Conservation (phyloP, 2,113 vertebrate species). For the Amblyornis subalaris region DNA sequence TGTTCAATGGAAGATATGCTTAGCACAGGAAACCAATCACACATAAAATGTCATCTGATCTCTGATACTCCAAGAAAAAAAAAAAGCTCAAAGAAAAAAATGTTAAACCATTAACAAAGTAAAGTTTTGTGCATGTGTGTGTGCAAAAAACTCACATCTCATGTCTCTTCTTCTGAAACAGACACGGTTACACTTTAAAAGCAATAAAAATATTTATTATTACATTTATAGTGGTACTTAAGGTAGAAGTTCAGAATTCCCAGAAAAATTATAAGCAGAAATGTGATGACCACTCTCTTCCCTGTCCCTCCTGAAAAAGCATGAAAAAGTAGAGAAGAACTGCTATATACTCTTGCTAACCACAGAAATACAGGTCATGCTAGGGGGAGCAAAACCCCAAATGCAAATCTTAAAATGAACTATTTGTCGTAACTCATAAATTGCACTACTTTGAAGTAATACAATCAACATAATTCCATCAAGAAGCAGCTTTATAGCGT, state of each 20-base stretch:
- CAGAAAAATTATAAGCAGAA: not conserved
- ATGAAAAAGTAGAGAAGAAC: not conserved
- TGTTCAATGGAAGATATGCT: constrained; percentile 1
- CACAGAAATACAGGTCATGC: not conserved
- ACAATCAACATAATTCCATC: not conserved
- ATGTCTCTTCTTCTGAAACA: not conserved
- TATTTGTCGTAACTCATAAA: not conserved
- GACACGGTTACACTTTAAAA: not conserved
- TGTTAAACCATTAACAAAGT: not conserved
- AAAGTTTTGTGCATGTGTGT: not conserved
- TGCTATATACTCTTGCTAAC: not conserved
- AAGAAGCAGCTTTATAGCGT: not conserved
- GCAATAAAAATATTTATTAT: not conserved
- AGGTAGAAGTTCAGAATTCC: not conserved
- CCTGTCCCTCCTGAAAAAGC: fast-evolving
- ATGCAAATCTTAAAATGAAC: not conserved
- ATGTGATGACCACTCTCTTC: not conserved
- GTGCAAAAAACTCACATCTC: not conserved
- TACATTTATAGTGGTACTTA: not conserved
- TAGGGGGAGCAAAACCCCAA: not conserved
- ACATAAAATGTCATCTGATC: not conserved
- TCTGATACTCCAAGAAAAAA: not conserved
- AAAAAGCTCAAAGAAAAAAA: not conserved
- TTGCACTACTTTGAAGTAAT: not conserved
- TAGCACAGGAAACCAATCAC: not conserved